Conservation (phyloP, 2,888 invertebrate genomes). For the Tiliacea aurago region DNA sequence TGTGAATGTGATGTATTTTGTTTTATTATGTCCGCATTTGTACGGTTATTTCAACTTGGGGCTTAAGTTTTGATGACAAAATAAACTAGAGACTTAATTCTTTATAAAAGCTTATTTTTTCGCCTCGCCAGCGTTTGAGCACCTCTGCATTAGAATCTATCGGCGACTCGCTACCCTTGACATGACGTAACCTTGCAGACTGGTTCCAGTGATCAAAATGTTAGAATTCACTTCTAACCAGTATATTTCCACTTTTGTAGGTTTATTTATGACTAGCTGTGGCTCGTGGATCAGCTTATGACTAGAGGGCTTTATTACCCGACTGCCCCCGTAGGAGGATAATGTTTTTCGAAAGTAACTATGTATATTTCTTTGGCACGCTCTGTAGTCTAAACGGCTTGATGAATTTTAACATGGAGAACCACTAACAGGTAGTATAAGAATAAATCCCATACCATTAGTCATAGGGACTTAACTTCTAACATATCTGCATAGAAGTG, state of each 20-base stretch:
- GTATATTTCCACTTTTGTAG: constrained; percentile 31
- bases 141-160: neutral
- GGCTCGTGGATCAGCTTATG: neutral
- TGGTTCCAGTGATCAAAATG: constrained; percentile 41
- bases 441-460: neutral
- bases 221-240: constrained; percentile 31
- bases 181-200: constrained; percentile 53
- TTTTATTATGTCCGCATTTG: too few relatives aligned
- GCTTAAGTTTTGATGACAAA: too few relatives aligned
- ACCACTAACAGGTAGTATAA: neutral
- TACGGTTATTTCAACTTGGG: too few relatives aligned
- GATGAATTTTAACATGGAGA: neutral
- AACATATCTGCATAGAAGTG: neutral
- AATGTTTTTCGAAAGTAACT: too few relatives aligned
- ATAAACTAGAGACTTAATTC: too few relatives aligned
- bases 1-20: too few relatives aligned
- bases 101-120: too few relatives aligned
- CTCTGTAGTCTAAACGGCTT: too few relatives aligned
- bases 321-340: too few relatives aligned
- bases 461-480: neutral
- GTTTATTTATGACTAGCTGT: constrained; percentile 11
- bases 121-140: neutral
- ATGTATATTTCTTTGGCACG: too few relatives aligned
- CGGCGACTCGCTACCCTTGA: constrained; percentile 58
- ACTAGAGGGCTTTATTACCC: neutral